Evolutionary conservation across 92 coral and sea anemone genomes (phyloP).

Genomic region (Epizoanthus illoricatus): DNA sequence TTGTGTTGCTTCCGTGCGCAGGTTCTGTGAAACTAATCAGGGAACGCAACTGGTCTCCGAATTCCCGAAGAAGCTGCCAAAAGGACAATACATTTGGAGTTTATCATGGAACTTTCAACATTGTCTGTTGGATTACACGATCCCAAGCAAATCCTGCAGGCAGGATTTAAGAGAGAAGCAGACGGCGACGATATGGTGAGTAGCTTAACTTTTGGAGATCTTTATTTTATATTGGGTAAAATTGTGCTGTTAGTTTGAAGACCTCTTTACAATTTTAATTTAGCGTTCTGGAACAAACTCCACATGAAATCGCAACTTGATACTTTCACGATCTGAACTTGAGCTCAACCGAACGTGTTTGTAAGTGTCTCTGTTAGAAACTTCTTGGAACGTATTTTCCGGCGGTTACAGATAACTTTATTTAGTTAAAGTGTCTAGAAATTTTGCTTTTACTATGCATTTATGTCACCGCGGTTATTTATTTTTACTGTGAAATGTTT

Average conservation of each 20-base stretch:
- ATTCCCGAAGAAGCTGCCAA: conserved; percentile 26
- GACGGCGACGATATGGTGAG: conserved; percentile 68
- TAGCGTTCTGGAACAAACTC: conserved; percentile 28
- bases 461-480: background rate
- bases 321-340: conserved; percentile 21
- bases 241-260: conserved; percentile 11
- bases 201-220: conserved; percentile 31
- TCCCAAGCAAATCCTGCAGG: conserved; percentile 56
- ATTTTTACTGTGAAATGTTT: conserved; percentile 26
- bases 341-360: conserved; percentile 38
- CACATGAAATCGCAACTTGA: conserved; percentile 42
- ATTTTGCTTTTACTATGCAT: conserved; percentile 1
- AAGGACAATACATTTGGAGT: conserved; percentile 42
- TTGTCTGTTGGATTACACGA: conserved; percentile 41
- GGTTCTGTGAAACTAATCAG: conserved; percentile 9
- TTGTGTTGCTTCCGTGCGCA: conserved; percentile 43
- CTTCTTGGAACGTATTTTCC: conserved; percentile 7
- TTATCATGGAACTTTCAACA: conserved; percentile 43
- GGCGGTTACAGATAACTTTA: background rate
- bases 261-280: conserved; percentile 10
- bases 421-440: background rate
- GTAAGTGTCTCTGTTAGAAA: conserved; percentile 21
- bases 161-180: conserved; percentile 66
- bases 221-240: conserved; percentile 14
- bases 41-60: background rate